Conservation (phyloP, 2,888 invertebrate genomes). For the Rhagonycha fulva region DNA sequence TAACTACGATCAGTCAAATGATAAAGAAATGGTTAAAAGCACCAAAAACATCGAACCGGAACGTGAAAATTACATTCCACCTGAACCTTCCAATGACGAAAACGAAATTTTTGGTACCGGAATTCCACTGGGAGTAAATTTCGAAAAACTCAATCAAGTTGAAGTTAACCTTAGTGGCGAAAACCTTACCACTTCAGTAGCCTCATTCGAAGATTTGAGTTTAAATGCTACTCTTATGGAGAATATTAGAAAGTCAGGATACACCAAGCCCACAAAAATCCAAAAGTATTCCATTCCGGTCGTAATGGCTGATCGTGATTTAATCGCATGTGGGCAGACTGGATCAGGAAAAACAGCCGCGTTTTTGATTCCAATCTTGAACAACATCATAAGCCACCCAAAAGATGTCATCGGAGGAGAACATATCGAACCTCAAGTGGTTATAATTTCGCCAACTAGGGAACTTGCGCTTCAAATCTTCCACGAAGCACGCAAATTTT, state of each 20-base stretch:
- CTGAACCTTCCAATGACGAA: conserved; percentile 74
- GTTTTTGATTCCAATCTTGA: conserved; percentile 87
- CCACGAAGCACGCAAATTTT: conserved; percentile 83
- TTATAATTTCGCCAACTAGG: conserved; percentile 90
- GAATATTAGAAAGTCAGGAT: conserved; percentile 80
- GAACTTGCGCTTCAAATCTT: conserved; percentile 90
- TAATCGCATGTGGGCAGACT: conserved; percentile 98
- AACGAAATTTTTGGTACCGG: conserved; percentile 70
- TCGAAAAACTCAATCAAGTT: conserved; percentile 87
- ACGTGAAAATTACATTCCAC: conserved; percentile 71
- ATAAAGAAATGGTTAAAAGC: background rate
- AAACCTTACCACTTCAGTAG: conserved; percentile 65
- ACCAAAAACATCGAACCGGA: background rate
- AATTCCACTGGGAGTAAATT: conserved; percentile 86
- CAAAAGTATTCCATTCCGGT: conserved; percentile 91
- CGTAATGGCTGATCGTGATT: conserved; percentile 77
- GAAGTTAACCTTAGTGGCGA: conserved; percentile 83
- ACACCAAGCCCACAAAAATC: conserved; percentile 88
- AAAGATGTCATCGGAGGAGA: conserved; percentile 58
- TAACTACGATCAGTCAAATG: too few relatives aligned
- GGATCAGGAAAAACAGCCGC: conserved; percentile 98
- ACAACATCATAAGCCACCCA: conserved; percentile 65
- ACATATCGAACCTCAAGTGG: conserved; percentile 74
- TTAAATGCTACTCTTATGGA: conserved; percentile 71
- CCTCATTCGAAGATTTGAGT: conserved; percentile 71